Evolutionary conservation across 92 coral and sea anemone genomes (phyloP), one percentile per base, ranked within the genome.

Genomic region (Palythoa grandiflora): DNA sequence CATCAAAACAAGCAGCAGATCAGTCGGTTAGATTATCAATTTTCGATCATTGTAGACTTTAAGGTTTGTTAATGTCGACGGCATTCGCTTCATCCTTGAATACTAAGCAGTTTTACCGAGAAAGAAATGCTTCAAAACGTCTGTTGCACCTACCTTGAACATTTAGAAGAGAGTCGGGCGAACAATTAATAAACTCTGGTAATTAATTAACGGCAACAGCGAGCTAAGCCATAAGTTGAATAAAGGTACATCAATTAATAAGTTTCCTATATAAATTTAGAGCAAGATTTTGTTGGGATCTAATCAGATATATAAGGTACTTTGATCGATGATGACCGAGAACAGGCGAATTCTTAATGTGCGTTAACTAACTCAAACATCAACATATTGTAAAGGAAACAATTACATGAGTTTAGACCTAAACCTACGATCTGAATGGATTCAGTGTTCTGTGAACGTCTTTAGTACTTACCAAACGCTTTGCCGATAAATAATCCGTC

Each of bases 121-220:
- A 0, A 16, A 19, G 39, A 52, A 68, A 63, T 4, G 6, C 1
- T 11, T 13, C 38, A 9, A 9, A 68, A 13, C 6, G 19, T 38
- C 12, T 35, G 38, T 11, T 3, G 8, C n/a, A 12, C 9, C 38
- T 40, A 20, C 10, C 14, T 61, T 17, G 39, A 61, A 14, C 59
- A 48, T 47, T 81, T 63, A 13, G 17, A 15, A 44, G 57, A 39
- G 16, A 63, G 3, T 19, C 80, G 38, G 52, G 19, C 15, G 12
- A 80, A 65, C 73, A 63, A 61, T 68, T 48, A 36, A 21, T 19
- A 39, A 44, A 48, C 35, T 15, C 65, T 48, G 61, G 59, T 40
- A 21, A n/a, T 81, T 66, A 66, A 47, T 81, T 66, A 53, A 48
- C 55, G 54, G 59, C 84, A 81, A 81, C 59, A 21, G 6, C 8